Evolutionary conservation across 1,140 invertebrate species (phyloP), one percentile per base, ranked within the genome.

Genomic region (Triops longicaudatus): DNA sequence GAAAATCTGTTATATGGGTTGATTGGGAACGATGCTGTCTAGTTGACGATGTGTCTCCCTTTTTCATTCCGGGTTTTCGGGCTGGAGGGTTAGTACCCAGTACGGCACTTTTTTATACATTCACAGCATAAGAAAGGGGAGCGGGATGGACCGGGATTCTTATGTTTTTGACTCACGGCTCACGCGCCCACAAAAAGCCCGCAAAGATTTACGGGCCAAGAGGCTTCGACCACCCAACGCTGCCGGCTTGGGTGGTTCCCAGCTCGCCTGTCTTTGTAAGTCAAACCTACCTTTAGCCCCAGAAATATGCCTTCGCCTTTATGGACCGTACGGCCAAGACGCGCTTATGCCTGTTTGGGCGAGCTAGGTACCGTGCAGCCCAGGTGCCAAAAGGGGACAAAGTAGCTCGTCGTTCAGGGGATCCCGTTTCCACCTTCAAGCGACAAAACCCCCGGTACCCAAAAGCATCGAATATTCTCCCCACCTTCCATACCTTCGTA

Each of bases 161-260:
- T 63, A 63, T 63, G 50, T 63, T 63, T 63, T 63, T 63, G 50
- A 63, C 50, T 63, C 50, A 63, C 50, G 50, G 50, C 50, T 63
- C 50, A 63, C 50, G 50, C 50, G 50, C 50, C 50, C 50, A 63
- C 50, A 63, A 63, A 63, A 63, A 63, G 50, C 50, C 50, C 50
- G 50, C 50, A 17, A 22, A 63, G 50, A 63, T 63, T 63, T 63
- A 63, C 50, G 50, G 50, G 50, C n/a, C 50, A 63, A 63, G 50
- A 63, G 50, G 50, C 50, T 63, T 63, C 50, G 50, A 63, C 50
- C 50, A 63, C 50, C 50, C 50, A 63, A 63, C 50, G 50, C 50
- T 63, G 50, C 17, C 50, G 50, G 50, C 50, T 22, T 63, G 50
- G 50, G 50, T 63, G 50, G 50, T 63, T 63, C 50, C 50, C 14